Base-by-base conservation (phyloP, 2,888 invertebrate species). In the Conops quadrifasciatus region DNA sequence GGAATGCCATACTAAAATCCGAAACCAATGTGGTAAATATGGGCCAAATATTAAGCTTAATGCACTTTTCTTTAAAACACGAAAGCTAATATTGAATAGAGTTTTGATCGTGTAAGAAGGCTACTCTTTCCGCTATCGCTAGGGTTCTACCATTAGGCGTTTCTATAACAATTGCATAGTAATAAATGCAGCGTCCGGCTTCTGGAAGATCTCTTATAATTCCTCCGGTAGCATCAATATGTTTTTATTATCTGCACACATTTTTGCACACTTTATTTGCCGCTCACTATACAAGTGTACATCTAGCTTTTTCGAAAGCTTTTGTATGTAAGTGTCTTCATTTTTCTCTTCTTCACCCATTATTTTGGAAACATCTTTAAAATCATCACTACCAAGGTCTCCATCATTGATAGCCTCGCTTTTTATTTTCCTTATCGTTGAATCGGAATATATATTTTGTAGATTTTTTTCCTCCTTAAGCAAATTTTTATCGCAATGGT, bases 1-100 rank as follows among this genome's bases (percentile, higher is more conserved):
- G 21, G 21, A 63, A 63, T 11, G 62, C 62, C 62, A 43, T 21
- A 21, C 62, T 63, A 19, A 63, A 63, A 63, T 63, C 62, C 5
- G 62, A 30, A 2, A 63, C 19, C 15, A 63, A 7, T 45, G 24
- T 63, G 13, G 45, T 43, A 63, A 43, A 63, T 19, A 63, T 45
- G 3, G 43, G 62, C 62, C 62, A 45, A 16, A 45, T 19, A n/a
- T 63, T 63, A 11, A 45, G 11, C 11, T 63, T 21, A 2, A 63
- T 63, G 45, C 62, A 63, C 21, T 45, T 63, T 3, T n/a, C n/a
- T n/a, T 16, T n/a, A 36, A 45, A 63, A 9, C 30, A 59, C 3
- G 28, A 13, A 30, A 59, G 28, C 59, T 30, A 59, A 30, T 59
- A 5, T 13, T 26, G 2, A 16, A 63, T 63, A 5, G 45, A 63